Base-by-base conservation (phyloP, 1,140 invertebrate genomes). In the Drosophila ananassae region DNA sequence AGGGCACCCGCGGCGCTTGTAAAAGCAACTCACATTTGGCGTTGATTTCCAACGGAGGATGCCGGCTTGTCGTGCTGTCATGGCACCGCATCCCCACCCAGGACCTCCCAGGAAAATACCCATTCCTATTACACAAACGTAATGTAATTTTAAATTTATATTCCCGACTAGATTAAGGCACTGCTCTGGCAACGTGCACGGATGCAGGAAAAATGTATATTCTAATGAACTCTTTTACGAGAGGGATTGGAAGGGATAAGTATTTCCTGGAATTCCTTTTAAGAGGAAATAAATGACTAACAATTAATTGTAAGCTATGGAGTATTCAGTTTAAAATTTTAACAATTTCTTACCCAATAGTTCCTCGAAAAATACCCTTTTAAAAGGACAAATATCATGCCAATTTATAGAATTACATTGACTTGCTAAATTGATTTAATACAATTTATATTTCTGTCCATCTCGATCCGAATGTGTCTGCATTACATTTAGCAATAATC, bases 1-100 rank as follows among this genome's bases (percentile, higher is more conserved):
- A 71, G 46, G 57, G 58, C 77, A 68, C 80, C 81, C 80, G 77
- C 80, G 57, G 77, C 34, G 81, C 80, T 83, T 83, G 81, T 83
- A 83, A 83, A 85, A 75, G 52, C 72, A 74, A 80, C 63, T 80
- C 77, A 63, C 76, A 76, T 58, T 76, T 62, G 64, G 46, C 60
- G 77, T 68, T 79, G 57, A 84, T 79, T 79, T 76, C 64, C 56
- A 74, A 32, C 25, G 28, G 63, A 75, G 46, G 41, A 44, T 47
- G 47, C 66, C 63, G 66, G 32, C 63, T 56, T 69, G 67, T 69
- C 67, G 67, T 69, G 63, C 67, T 69, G 67, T 69, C 67, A 71
- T 71, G 64, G 67, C 51, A 71, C 32, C 58, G 28, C 8, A 54
- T 52, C 34, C 48, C 22, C 63, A 64, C 6, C 17, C 39, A 39